Percentiles rank a stretch among this genome's conserved stretches.
Evolutionary conservation across 1,140 invertebrate species (phyloP).

Genomic region (Halyomorpha halys): DNA sequence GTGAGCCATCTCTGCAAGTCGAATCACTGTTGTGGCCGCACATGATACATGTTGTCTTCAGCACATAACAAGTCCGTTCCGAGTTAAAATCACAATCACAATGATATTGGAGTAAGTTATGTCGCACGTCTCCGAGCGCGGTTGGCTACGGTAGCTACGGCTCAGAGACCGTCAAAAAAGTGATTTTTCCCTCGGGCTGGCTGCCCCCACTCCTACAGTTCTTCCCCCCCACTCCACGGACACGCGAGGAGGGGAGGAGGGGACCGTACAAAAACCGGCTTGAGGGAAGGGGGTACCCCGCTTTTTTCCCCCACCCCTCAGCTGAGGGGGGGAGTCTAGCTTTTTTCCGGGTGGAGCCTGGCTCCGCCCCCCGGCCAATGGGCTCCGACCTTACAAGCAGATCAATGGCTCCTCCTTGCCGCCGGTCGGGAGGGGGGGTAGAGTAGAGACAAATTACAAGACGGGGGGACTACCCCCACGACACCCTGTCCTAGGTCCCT

Average conservation of each 20-base stretch:
- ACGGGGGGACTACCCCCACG: background rate
- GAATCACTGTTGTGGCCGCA: slow-evolving; percentile 14
- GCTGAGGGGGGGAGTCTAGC: background rate
- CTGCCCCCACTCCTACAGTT: slow-evolving; percentile 11
- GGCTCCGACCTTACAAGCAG: background rate
- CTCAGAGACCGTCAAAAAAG: slow-evolving; percentile 20
- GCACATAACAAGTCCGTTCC: background rate
- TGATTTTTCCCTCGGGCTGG: slow-evolving; percentile 14
- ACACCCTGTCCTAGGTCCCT: slow-evolving; percentile 10
- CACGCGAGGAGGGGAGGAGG: background rate
- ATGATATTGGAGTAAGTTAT: too few species aligned
- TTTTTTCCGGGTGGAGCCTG: slow-evolving; percentile 5
- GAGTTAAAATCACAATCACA: background rate
- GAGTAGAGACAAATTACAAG: slow-evolving; percentile 12
- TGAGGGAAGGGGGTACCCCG: background rate
- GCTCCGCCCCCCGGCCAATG: slow-evolving; percentile 9
- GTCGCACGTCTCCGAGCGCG: background rate
- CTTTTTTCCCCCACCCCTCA: slow-evolving; percentile 10
- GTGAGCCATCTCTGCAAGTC: slow-evolving; percentile 18
- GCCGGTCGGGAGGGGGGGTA: background rate
- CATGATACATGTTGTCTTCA: slow-evolving; percentile 22
- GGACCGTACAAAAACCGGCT: slow-evolving; percentile 1
- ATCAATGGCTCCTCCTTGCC: slow-evolving; percentile 17
- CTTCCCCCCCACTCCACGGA: background rate
- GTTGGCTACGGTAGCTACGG: background rate